Percentiles rank a stretch among this genome's conserved stretches.
Evolutionary conservation across 2,797 vertebrate genomes (phyloP).

Genomic region (Tinamus major): DNA sequence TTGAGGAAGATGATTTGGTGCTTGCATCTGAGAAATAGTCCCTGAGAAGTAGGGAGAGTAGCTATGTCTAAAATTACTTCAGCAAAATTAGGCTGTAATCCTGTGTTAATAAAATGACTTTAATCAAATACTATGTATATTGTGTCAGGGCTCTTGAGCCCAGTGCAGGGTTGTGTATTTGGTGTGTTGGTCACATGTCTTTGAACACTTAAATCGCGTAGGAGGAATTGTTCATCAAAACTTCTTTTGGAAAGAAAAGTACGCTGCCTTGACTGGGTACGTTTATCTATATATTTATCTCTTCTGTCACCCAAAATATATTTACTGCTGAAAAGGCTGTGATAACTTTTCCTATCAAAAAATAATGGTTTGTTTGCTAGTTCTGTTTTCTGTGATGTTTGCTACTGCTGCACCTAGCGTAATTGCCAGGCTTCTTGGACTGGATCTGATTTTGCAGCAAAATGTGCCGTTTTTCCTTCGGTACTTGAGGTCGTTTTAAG

Average conservation of each 20-base stretch:
- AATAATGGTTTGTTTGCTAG: fast-evolving
- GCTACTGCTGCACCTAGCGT: neutral
- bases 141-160: neutral
- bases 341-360: neutral
- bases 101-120: neutral
- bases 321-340: neutral
- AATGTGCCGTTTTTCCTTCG: neutral
- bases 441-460: neutral
- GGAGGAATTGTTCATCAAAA: neutral
- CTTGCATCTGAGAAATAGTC: neutral
- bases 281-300: neutral
- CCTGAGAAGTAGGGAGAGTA: neutral
- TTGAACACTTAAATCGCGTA: neutral
- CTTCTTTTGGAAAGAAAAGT: neutral
- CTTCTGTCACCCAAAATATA: neutral
- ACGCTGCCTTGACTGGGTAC: neutral
- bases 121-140: neutral
- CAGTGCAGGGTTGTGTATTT: slow-evolving; percentile 1
- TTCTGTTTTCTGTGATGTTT: neutral
- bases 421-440: neutral
- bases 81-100: neutral
- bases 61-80: neutral
- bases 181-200: neutral
- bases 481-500: neutral
- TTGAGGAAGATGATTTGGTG: neutral